Conservation (phyloP, 2,888 invertebrate genomes). For the Chouioia cunea region DNA sequence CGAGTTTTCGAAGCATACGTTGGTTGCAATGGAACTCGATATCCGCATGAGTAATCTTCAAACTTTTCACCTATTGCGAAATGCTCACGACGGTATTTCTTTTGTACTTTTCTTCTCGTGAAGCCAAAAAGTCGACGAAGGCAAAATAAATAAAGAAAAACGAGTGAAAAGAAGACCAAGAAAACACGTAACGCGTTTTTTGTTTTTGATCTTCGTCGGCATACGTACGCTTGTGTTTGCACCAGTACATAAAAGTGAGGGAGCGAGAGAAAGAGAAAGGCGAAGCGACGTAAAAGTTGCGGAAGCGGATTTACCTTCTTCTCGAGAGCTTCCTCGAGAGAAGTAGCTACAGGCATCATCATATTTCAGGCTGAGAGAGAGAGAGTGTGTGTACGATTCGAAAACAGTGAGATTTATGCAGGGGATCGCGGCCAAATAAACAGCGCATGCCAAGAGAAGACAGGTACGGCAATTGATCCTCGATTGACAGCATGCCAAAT, state of each 20-base stretch:
- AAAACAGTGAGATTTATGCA: slow-evolving; percentile 66
- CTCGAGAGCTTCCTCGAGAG: slow-evolving; percentile 38
- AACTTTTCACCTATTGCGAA: slow-evolving; percentile 54
- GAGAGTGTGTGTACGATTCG: slow-evolving; percentile 51
- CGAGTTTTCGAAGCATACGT: neutral
- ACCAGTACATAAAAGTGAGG: neutral
- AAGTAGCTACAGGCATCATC: slow-evolving; percentile 37
- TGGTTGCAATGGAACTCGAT: slow-evolving; percentile 43
- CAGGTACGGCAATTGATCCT: slow-evolving; percentile 45
- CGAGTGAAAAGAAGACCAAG: slow-evolving; percentile 14
- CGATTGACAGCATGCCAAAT: slow-evolving; percentile 62
- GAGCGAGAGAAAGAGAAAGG: slow-evolving; percentile 26
- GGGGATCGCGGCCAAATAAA: slow-evolving; percentile 64
- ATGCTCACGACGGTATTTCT: slow-evolving; percentile 3
- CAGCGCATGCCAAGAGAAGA: slow-evolving; percentile 48
- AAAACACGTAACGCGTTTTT: neutral
- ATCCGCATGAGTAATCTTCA: slow-evolving; percentile 63
- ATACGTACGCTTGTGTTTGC: neutral
- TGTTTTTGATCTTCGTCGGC: neutral
- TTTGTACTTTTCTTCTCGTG: slow-evolving; percentile 3
- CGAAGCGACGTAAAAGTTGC: slow-evolving; percentile 44
- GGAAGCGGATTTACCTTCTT: slow-evolving; percentile 46
- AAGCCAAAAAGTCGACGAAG: neutral
- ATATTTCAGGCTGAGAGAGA: slow-evolving; percentile 31
- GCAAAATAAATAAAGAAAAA: slow-evolving; percentile 3